Base-by-base conservation (phyloP, 1,140 invertebrate species). In the Maniola jurtina region DNA sequence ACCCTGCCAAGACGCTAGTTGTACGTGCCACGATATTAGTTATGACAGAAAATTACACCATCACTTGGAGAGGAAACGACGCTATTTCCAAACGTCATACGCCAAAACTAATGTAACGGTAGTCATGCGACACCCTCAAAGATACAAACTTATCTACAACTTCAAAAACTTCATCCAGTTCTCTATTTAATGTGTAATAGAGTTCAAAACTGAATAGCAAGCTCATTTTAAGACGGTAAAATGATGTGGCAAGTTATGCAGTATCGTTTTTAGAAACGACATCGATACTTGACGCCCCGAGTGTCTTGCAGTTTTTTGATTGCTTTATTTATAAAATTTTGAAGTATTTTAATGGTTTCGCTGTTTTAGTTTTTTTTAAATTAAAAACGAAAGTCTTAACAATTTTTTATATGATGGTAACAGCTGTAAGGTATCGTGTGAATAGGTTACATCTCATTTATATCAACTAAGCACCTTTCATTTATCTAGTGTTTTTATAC, bases 221-320 rank as follows among this genome's bases (percentile, higher is more conserved):
- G 14, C 38, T 64, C 7, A n/a, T 55, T 48, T 38, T 60, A 6
- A n/a, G 14, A 16, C 9, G 15, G 52, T 6, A 57, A 62, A 64
- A 68, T n/a, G 16, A 5, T 13, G 33, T 73, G 45, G 67, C 64
- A 61, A 67, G 34, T 38, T 54, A 45, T 59, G 65, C 61, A 65
- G 83, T 83, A 84, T 83, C 83, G 69, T 76, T 80, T 83, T 82
- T 75, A 71, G 74, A 73, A 73, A 54, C 61, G 79, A 78, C 74
- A 83, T 79, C 75, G 79, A 85, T 85, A 81, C 80, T 78, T 76
- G 72, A 81, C 73, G 76, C 74, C 64, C 71, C 71, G 65, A 68
- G 64, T 73, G 67, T 73, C 66, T 72, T 81, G 73, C 68, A 70
- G 74, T 79, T 82, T 77, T 83, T 82, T 80, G 67, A 72, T 75